Evolutionary conservation across 2,797 vertebrate genomes (phyloP), one percentile per base, ranked within the genome.

Genomic region (Malacoctenus gilli): DNA sequence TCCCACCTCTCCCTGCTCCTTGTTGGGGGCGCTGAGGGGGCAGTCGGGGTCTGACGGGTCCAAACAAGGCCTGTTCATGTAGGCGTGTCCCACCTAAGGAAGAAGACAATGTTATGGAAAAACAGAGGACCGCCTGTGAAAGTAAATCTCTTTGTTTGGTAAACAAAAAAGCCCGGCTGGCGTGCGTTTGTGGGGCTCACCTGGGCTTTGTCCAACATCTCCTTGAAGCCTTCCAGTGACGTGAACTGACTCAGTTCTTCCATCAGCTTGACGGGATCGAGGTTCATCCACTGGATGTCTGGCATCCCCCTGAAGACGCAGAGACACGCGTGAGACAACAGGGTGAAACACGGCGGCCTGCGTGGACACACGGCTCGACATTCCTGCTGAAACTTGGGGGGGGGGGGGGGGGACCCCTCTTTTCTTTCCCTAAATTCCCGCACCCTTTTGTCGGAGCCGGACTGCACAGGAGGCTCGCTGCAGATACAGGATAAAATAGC

Each of bases 231-330:
- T 82, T 98, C 96, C 16, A 99, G 83, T 2, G 95, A 95, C 0
- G 95, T 94, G 80, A 96, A 97, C 86, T 96, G 95, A 79, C 96
- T 95, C 54, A 99, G 86, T 72, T 98, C 94, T 79, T 96, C 93
- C 91, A 98, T 94, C 64, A 99, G 88, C 82, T 96, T 95, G 75
- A 97, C 84, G 13, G 97, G 97, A 72, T 99, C 95, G 56, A 99
- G 89, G 81, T 99, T 99, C 88, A 96, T 96, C 97, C 97, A 99
- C 71, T 98, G 96, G 86, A 99, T 98, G 72, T 97, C 95, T 0
- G 94, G 94, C 81, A 94, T 95, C 10, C 96, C 96, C 60, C 97
- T 99, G 87, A 5, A 28, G 9, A 6, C 5, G 5, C 0, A 30
- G 41, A 77, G 50, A 49, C 71, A 6, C 9, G 9, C 25, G 6